Percentiles rank a stretch among this genome's conserved stretches.
phyloP scores from a whole-genome alignment of 2,113 vertebrate genomes.

The Poeciliopsis turrubarensis region DNA sequence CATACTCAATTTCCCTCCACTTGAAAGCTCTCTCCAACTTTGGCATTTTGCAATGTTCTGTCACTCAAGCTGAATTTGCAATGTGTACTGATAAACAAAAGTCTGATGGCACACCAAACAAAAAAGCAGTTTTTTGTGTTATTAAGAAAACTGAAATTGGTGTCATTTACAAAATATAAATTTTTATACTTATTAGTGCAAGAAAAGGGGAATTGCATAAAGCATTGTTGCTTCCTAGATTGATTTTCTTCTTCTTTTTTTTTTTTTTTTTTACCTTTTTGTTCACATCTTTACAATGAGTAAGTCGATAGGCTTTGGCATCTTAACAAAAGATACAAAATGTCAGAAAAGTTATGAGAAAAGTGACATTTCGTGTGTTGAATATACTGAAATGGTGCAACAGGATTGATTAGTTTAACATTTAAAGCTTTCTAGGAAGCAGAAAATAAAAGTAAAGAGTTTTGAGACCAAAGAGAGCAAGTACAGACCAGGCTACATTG shows the following conservation, averaged over 20 bases:
- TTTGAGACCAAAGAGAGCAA: constrained; percentile 38
- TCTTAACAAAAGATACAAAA: constrained; percentile 16
- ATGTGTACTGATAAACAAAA: constrained; percentile 71
- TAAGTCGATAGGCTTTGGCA: constrained; percentile 1
- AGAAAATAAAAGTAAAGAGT: constrained; percentile 27
- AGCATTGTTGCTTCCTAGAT: constrained; percentile 5
- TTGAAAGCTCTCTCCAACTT: constrained; percentile 78
- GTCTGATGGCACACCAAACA: constrained; percentile 63
- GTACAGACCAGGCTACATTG: constrained; percentile 60
- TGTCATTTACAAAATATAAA: constrained; percentile 37
- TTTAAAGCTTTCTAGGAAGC: neutral
- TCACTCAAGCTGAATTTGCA: constrained; percentile 75
- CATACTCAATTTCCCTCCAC: constrained; percentile 76
- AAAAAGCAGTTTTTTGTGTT: constrained; percentile 36
- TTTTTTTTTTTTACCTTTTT: constrained; percentile 10
- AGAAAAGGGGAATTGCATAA: constrained; percentile 21
- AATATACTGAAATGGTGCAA: constrained; percentile 6
- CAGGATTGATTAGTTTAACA: constrained; percentile 3
- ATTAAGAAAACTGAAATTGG: constrained; percentile 63
- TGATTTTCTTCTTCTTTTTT: constrained; percentile 4
- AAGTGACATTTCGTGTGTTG: constrained; percentile 11
- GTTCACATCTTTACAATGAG: constrained; percentile 21
- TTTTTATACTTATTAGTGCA: constrained; percentile 31
- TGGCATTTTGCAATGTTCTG: constrained; percentile 79
- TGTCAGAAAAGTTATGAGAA: constrained; percentile 10